These are phyloP conservation scores for Phrixothrix hirtus DNA, from an alignment of 2,888 invertebrate genomes.

Conservation along the genomic window DNA sequence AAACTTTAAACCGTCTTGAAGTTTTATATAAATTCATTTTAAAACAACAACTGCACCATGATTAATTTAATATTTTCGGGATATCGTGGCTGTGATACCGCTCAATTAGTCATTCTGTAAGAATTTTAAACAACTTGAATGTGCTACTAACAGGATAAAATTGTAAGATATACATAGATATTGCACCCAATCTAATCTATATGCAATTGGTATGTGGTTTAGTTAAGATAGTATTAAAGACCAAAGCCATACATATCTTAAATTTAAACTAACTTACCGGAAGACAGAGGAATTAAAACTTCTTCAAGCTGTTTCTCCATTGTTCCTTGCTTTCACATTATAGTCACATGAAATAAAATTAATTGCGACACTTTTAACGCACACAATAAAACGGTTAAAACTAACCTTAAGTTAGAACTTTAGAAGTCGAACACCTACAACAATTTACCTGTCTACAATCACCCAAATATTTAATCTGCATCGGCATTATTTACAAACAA, in stretches of 20 bases:
- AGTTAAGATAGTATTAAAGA: not conserved
- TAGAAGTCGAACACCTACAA: conserved; percentile 28
- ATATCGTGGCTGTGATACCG: too few relatives aligned
- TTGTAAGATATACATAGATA: too few relatives aligned
- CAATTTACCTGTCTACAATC: conserved; percentile 19
- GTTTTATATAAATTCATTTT: too few relatives aligned
- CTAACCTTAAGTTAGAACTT: conserved; percentile 24
- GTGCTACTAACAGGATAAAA: too few relatives aligned
- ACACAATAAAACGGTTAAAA: conserved; percentile 21
- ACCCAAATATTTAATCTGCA: conserved; percentile 9
- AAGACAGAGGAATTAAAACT: conserved; percentile 48
- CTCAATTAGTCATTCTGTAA: too few relatives aligned
- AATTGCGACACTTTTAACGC: conserved; percentile 14
- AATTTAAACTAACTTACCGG: conserved; percentile 44
- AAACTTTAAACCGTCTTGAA: too few relatives aligned
- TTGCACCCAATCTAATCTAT: too few relatives aligned
- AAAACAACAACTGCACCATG: too few relatives aligned
- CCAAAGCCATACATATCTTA: too few relatives aligned
- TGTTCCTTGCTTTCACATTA: conserved; percentile 14
- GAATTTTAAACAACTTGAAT: too few relatives aligned
- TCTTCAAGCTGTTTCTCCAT: conserved; percentile 48
- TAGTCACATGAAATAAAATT: conserved; percentile 9
- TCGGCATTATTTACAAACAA: conserved; percentile 11
- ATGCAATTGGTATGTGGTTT: too few relatives aligned
- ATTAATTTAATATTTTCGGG: too few relatives aligned